Evolutionary conservation across 1,140 invertebrate genomes (phyloP), one percentile per base, ranked within the genome.

Genomic region (Littorina saxatilis): DNA sequence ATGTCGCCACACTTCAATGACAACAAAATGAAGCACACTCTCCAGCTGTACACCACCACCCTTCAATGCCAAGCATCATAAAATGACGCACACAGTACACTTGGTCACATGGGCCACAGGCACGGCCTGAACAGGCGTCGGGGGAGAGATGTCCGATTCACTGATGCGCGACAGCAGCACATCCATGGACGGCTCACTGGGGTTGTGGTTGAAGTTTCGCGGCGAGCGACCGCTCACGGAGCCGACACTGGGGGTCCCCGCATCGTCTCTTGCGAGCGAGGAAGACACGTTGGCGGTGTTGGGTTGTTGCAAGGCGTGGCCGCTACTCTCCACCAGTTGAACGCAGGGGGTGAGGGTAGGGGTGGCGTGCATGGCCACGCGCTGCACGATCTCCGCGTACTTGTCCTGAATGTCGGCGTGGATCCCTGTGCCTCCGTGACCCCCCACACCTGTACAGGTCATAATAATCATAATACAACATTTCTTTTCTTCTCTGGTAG

Each of bases 391-490:
- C 81, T 93, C 92, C 50, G 87, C 86, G 82, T 93, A 93, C 80
- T 92, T 90, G 78, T 91, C 89, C 63, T 92, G 89, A 55, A 91
- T 88, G 83, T 94, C 93, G 40, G 91, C 92, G 79, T 92, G 90
- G 27, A 90, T 88, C 66, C 93, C 93, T 29, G 90, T 91, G 1
- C 93, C 93, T 66, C 93, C 93, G 87, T 94, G 93, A 23, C 93
- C 93, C 37, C 93, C 93, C 76, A 93, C 89, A 79, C 91, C 92
- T 93, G 77, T 70, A 81, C 83, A 47, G 43, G n/a, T n/a, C n/a
- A n/a, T n/a, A n/a, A n/a, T n/a, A n/a, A n/a, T n/a, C n/a, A n/a
- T n/a, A n/a, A n/a, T n/a, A n/a, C n/a, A n/a, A n/a, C n/a, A n/a
- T n/a, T n/a, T n/a, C n/a, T n/a, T n/a, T n/a, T n/a, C n/a, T n/a